Evolutionary conservation across 37 sponge, comb jelly and placozoan species (phyloP).

Genomic region (Diacarnus erythraeanus): DNA sequence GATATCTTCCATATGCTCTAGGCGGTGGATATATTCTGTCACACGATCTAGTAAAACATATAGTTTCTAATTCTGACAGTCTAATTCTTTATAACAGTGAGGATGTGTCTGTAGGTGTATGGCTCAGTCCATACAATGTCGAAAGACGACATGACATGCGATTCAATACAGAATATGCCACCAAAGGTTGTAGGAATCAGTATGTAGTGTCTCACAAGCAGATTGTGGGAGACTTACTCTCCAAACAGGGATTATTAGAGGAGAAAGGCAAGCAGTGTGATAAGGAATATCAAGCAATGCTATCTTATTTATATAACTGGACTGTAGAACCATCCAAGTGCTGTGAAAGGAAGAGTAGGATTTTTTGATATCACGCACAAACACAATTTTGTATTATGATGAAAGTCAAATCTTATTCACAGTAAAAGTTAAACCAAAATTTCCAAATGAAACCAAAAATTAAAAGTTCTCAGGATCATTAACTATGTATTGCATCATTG

Average conservation of each 20-base stretch:
- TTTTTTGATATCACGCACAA: no score
- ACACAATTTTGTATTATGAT: no score
- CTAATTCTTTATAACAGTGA: slow-evolving; percentile 72
- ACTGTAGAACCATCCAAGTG: slow-evolving; percentile 68
- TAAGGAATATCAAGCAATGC: slow-evolving; percentile 52
- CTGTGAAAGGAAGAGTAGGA: slow-evolving; percentile 57
- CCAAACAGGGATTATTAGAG: slow-evolving; percentile 25
- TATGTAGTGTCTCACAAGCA: slow-evolving; percentile 88
- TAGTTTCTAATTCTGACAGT: slow-evolving; percentile 41
- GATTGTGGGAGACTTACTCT: slow-evolving; percentile 42
- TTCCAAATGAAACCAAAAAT: no score
- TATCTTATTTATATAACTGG: slow-evolving; percentile 87
- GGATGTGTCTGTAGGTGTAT: slow-evolving; percentile 90
- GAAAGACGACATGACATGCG: slow-evolving; percentile 78
- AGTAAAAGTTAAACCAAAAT: no score
- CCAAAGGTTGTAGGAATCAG: slow-evolving; percentile 76
- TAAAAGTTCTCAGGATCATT: no score
- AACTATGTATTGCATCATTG: no score
- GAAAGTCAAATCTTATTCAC: no score
- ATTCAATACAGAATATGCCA: slow-evolving; percentile 87
- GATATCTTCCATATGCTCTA: slow-evolving; percentile 85
- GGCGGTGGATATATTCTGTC: slow-evolving; percentile 88
- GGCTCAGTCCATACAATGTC: slow-evolving; percentile 68
- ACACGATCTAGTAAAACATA: slow-evolving; percentile 54
- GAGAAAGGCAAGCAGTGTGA: slow-evolving; percentile 56